Conservation (phyloP, 2,888 invertebrate species). For the Cyclophora punctaria region DNA sequence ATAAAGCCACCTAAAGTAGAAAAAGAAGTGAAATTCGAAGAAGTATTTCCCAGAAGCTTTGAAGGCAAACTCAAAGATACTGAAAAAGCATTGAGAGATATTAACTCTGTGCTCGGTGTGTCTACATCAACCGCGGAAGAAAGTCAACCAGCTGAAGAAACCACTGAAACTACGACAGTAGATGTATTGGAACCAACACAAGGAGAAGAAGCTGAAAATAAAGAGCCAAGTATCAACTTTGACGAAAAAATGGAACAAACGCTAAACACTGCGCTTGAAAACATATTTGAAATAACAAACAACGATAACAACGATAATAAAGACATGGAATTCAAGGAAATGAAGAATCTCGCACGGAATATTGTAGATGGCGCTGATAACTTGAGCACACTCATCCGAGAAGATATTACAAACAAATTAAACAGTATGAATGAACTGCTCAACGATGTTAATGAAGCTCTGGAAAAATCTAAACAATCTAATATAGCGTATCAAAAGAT, state of each 20-base stretch:
- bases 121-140: conserved; percentile 3
- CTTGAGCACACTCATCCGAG: conserved; percentile 55
- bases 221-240: conserved; percentile 18
- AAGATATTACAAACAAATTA: conserved; percentile 66
- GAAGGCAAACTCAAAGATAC: conserved; percentile 49
- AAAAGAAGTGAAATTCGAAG: conserved; percentile 23
- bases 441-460: conserved; percentile 59
- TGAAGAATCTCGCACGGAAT: conserved; percentile 55
- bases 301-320: conserved; percentile 41
- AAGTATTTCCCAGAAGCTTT: conserved; percentile 42
- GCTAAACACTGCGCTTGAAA: conserved; percentile 42
- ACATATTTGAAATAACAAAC: conserved; percentile 38
- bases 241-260: conserved; percentile 49
- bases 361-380: conserved; percentile 65
- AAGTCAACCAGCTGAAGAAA: background rate
- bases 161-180: background rate
- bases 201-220: background rate
- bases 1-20: conserved; percentile 15
- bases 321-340: conserved; percentile 54
- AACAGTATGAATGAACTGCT: conserved; percentile 66
- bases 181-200: conserved; percentile 1
- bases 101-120: conserved; percentile 40
- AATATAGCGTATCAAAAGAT: conserved; percentile 54
- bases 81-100: conserved; percentile 41
- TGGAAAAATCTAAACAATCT: conserved; percentile 60